Evolutionary conservation across 2,113 vertebrate species (phyloP), one percentile per base, ranked within the genome.

Genomic region (Sus scrofa): DNA sequence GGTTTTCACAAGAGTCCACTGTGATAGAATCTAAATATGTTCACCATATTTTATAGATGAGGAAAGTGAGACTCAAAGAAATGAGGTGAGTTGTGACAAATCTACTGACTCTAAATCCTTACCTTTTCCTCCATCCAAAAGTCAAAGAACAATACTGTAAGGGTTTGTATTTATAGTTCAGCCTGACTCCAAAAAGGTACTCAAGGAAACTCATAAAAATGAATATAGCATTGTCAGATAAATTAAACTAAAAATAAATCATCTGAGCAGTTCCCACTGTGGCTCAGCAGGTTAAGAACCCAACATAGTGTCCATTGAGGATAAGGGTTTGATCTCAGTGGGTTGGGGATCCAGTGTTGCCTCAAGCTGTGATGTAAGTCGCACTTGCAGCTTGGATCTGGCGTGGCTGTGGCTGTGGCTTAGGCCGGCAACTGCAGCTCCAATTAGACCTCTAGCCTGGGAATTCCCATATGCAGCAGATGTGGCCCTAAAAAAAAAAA

Each of bases 221-320:
- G 60, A 50, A 88, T 65, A 77, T 15, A 91, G 30, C 54, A 95
- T 44, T n/a, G 4, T n/a, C 37, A 79, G 10, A 60, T 75, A 94
- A 92, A 84, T 8, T 71, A 39, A 95, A 83, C 92, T 87, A 87
- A 91, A 89, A 71, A 92, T 12, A 95, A 94, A 87, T 68, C 34
- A 84, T 81, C n/a, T n/a, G n/a, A n/a, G n/a, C n/a, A n/a, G n/a
- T n/a, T n/a, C n/a, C n/a, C n/a, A n/a, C n/a, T n/a, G n/a, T n/a
- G n/a, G n/a, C n/a, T n/a, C n/a, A n/a, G n/a, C n/a, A n/a, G n/a
- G n/a, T n/a, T n/a, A n/a, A n/a, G n/a, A n/a, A n/a, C n/a, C n/a
- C n/a, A n/a, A n/a, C n/a, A n/a, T n/a, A n/a, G n/a, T n/a, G n/a
- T n/a, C n/a, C n/a, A n/a, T n/a, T n/a, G n/a, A n/a, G n/a, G n/a